Base-by-base conservation (phyloP, 2,113 vertebrate genomes). In the Seriola aureovittata region DNA sequence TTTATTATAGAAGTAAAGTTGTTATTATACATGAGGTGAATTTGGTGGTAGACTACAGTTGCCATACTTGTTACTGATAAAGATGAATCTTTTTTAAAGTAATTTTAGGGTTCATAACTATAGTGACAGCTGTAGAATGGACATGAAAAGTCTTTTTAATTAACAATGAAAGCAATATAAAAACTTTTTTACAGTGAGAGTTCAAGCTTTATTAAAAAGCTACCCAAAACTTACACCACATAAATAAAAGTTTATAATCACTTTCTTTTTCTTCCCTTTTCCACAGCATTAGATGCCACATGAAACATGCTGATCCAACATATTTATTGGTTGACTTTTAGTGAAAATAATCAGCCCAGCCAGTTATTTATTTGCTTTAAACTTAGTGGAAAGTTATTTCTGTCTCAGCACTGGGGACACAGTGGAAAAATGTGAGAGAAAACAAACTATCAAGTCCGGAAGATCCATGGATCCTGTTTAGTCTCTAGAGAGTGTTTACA, bases 401-500 rank as follows among this genome's bases (percentile, higher is more conserved):
- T 76, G 68, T 5, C 76, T 38, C 34, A 23, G 44, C 50, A 44
- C 34, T 36, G 16, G 29, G 58, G 52, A 64, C 9, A 14, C 5
- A 50, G 46, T 21, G 81, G 76, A 75, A 83, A 81, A 79, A 80
- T 85, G 73, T 54, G 10, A 66, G n/a, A 63, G 36, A 87, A 93
- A 90, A 88, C 66, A 87, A 87, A 88, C 75, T 8, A 59, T 68
- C 32, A n/a, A 3, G 8, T 12, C 76, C 34, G 80, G 85, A 91
- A 85, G 86, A 69, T 11, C 42, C 63, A 80, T 50, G 60, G 60
- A 80, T 92, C 81, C 90, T 91, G 88, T 91, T 92, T 90, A 73
- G 14, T 85, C 85, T 84, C 79, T 19, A 2, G 80, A 44, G 90
- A 82, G 25, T 74, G 82, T 88, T 85, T 80, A 65, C 48, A 34